Conservation (phyloP, 2,888 invertebrate species). For the Andrena haemorrhoa region DNA sequence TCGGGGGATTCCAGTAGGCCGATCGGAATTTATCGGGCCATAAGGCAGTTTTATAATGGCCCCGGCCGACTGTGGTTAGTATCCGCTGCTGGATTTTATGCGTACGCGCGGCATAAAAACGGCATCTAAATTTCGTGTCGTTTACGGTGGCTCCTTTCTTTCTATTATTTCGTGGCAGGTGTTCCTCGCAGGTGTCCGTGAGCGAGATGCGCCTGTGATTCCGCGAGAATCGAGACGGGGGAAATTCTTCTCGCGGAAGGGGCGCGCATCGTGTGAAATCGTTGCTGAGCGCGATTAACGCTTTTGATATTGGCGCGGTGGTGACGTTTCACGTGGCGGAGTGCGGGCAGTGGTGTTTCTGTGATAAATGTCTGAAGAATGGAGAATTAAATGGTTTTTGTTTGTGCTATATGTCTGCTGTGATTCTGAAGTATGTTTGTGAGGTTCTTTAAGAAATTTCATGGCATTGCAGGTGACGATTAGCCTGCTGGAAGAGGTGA, state of each 20-base stretch:
- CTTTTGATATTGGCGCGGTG: too few species aligned
- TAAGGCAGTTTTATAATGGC: constrained; percentile 64
- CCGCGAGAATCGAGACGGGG: not conserved
- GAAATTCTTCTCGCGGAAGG: not conserved
- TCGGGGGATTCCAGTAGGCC: constrained; percentile 66
- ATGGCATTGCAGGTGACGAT: too few species aligned
- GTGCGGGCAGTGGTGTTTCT: too few species aligned
- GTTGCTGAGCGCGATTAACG: too few species aligned
- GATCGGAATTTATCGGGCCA: constrained; percentile 70
- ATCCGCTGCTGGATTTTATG: constrained; percentile 35
- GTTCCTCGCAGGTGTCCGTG: constrained; percentile 46
- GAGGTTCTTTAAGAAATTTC: too few species aligned
- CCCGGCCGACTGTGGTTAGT: constrained; percentile 8
- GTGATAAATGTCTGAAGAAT: too few species aligned
- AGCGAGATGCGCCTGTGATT: constrained; percentile 1
- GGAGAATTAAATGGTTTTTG: too few species aligned
- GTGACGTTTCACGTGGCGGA: too few species aligned
- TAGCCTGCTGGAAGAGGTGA: too few species aligned
- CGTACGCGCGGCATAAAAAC: constrained; percentile 28
- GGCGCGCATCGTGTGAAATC: not conserved
- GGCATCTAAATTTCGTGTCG: constrained; percentile 58
- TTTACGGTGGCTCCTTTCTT: constrained; percentile 43
- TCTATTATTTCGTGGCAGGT: constrained; percentile 63
- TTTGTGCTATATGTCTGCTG: too few species aligned
- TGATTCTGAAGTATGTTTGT: too few species aligned